Percentiles rank a stretch among this genome's conserved stretches.
phyloP scores from a whole-genome alignment of 2,113 vertebrate species.

The Platichthys flesus region DNA sequence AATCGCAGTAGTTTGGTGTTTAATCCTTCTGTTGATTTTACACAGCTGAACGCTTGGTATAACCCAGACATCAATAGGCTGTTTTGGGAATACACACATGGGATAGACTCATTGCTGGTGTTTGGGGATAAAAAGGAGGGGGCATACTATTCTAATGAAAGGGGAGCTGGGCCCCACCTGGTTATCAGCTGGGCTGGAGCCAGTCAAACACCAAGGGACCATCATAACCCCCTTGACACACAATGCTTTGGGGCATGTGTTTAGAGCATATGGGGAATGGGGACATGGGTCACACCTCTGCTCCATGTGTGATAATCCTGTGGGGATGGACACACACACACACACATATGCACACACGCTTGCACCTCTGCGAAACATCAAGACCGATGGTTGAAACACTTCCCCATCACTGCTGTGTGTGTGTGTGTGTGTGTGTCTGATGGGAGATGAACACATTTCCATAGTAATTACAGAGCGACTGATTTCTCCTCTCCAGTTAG shows the following conservation, averaged over 20 bases:
- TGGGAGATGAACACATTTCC: conserved; percentile 81
- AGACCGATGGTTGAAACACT: conserved; percentile 52
- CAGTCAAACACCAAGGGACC: conserved; percentile 62
- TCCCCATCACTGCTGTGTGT: conserved; percentile 43
- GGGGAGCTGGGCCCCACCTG: conserved; percentile 67
- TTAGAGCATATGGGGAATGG: conserved; percentile 77
- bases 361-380: conserved; percentile 33
- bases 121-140: conserved; percentile 50
- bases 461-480: conserved; percentile 81
- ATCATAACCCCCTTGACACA: conserved; percentile 69
- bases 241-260: conserved; percentile 63
- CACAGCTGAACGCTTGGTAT: conserved; percentile 71
- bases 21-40: conserved; percentile 76
- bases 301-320: conserved; percentile 59
- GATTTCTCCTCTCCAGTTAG: conserved; percentile 81
- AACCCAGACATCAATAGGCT: conserved; percentile 67
- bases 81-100: conserved; percentile 59
- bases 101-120: conserved; percentile 46
- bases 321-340: conserved; percentile 31
- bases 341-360: conserved; percentile 23
- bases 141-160: conserved; percentile 35
- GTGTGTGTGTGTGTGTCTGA: conserved; percentile 52
- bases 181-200: conserved; percentile 75
- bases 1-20: conserved; percentile 67
- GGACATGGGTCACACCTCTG: conserved; percentile 71